Base-by-base conservation (phyloP, 2,888 invertebrate species). In the Aethes cnicana region DNA sequence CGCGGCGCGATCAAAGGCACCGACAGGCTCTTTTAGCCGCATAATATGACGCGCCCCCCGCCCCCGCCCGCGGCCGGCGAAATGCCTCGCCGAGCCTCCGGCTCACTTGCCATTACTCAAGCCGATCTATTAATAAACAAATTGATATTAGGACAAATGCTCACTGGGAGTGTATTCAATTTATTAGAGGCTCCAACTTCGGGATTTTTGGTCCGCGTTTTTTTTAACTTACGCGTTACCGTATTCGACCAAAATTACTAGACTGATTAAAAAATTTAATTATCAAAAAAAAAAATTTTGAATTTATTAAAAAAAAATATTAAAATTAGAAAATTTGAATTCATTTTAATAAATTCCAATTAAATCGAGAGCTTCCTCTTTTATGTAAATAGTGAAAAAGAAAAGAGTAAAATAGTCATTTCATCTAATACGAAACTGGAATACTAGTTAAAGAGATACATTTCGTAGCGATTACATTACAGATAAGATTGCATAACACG, bases 11-110 rank as follows among this genome's bases (percentile, higher is more conserved):
- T 89, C 89, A 89, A 89, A 89, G 89, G 88, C 81, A 85, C 89
- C 88, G 88, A 87, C 87, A 88, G 83, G 79, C 86, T 90, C 86
- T 85, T 89, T 88, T 88, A 88, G 87, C 88, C 81, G 86, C 86
- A 85, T 89, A 89, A 90, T 89, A 87, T 88, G 88, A 89, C 86
- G 86, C 83, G 83, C 77, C 78, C 81, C 79, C 81, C 75, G 74
- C 80, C 80, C 67, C 76, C 70, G 75, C 79, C 76, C 69, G 70
- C 77, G 74, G 74, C 81, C 83, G 76, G 82, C 83, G 73, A 82
- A 81, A 81, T 81, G 75, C 81, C 79, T 78, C 69, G 63, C 57
- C 60, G 73, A 73, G 66, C 28, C 44, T 42, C 30, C 70, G 68
- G 79, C 84, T 81, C 74, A 79, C 84, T 83, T 80, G 85, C 86